Evolutionary conservation across 2,113 vertebrate genomes (phyloP).

Genomic region (Collichthys lucidus): DNA sequence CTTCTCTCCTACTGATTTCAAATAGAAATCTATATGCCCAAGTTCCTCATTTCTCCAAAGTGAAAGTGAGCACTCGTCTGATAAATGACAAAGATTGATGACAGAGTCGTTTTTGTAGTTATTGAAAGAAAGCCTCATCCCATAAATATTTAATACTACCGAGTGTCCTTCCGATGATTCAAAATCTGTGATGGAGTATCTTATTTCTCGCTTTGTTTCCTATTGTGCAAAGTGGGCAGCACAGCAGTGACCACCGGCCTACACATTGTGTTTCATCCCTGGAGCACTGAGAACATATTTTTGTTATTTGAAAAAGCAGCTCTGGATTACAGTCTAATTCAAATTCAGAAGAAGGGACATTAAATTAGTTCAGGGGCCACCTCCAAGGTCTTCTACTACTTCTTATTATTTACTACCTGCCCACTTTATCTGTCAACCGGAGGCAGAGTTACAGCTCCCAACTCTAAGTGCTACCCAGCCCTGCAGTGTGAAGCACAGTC

Average conservation of each 20-base stretch:
- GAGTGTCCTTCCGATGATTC: constrained; percentile 68
- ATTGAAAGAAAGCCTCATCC: constrained; percentile 71
- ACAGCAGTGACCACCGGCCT: constrained; percentile 26
- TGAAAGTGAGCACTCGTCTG: constrained; percentile 62
- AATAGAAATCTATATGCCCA: constrained; percentile 77
- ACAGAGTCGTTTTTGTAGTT: constrained; percentile 64
- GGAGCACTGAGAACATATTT: constrained; percentile 51
- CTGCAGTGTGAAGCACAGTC: constrained; percentile 58
- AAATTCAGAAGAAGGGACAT: constrained; percentile 71
- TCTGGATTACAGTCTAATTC: constrained; percentile 72
- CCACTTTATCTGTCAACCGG: constrained; percentile 75
- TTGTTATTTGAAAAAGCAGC: constrained; percentile 63
- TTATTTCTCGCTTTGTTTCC: constrained; percentile 60
- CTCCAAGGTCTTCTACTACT: constrained; percentile 76
- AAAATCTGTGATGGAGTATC: constrained; percentile 59
- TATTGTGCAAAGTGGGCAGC: constrained; percentile 37
- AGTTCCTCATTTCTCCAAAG: constrained; percentile 73
- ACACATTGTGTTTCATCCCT: not conserved
- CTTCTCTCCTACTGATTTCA: constrained; percentile 72
- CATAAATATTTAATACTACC: constrained; percentile 78
- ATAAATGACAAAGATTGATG: constrained; percentile 79
- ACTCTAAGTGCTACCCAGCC: constrained; percentile 50
- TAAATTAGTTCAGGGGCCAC: constrained; percentile 75
- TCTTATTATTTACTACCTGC: constrained; percentile 76
- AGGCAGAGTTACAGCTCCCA: constrained; percentile 72